Evolutionary conservation across 2,888 invertebrate species (phyloP).

Genomic region (Drosophila neotestacea): DNA sequence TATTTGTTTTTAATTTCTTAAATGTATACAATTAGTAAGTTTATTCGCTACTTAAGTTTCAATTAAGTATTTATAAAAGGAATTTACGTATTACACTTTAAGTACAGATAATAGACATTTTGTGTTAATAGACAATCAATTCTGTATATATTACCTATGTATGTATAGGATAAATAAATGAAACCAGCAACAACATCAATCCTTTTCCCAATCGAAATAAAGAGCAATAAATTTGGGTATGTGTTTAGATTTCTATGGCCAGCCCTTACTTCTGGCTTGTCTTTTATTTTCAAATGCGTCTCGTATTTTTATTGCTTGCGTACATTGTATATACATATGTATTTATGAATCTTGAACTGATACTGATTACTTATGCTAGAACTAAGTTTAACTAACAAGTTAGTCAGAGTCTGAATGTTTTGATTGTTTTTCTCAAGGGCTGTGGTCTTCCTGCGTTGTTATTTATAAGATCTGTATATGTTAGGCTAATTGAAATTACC

Average conservation of each 20-base stretch:
- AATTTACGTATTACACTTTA: slow-evolving; percentile 28
- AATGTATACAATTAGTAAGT: slow-evolving; percentile 16
- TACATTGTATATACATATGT: background rate
- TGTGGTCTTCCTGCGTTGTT: background rate
- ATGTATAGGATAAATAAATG: slow-evolving; percentile 38
- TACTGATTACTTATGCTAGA: background rate
- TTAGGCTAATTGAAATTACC: background rate
- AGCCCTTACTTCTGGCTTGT: slow-evolving; percentile 5
- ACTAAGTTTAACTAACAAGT: slow-evolving; percentile 6
- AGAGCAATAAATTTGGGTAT: slow-evolving; percentile 16
- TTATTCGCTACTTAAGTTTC: slow-evolving; percentile 4
- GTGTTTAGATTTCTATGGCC: slow-evolving; percentile 8
- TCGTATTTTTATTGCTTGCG: background rate
- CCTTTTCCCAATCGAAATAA: slow-evolving; percentile 31
- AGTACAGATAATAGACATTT: slow-evolving; percentile 6
- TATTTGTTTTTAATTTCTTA: slow-evolving; percentile 6
- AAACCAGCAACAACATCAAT: slow-evolving; percentile 2
- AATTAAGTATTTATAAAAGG: slow-evolving; percentile 42
- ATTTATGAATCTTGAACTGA: background rate
- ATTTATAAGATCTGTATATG: background rate
- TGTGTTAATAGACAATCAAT: slow-evolving; percentile 33
- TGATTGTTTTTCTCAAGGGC: background rate
- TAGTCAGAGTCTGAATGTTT: background rate
- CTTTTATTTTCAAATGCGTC: slow-evolving; percentile 37
- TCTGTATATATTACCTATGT: slow-evolving; percentile 24